Evolutionary conservation across 2,888 invertebrate genomes (phyloP).

Genomic region (Dolichomitus sp.): DNA sequence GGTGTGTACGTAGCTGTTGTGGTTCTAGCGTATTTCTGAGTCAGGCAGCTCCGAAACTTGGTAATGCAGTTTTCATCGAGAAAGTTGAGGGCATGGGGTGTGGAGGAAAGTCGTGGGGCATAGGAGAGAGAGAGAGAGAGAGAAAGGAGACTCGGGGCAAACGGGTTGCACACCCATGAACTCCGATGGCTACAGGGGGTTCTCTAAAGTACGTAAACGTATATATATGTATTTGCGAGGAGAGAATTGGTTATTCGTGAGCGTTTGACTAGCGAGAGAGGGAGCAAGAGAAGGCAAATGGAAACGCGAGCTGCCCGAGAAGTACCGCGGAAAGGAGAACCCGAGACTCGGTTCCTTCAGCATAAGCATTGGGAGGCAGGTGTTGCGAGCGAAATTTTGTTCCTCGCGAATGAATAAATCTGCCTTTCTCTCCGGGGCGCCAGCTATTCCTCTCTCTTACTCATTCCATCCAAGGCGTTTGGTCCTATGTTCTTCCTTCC

Average conservation of each 20-base stretch:
- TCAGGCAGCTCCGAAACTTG: constrained; percentile 76
- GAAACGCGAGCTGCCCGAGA: constrained; percentile 37
- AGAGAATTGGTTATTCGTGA: constrained; percentile 38
- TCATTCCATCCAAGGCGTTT: constrained; percentile 51
- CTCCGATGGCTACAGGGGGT: constrained; percentile 50
- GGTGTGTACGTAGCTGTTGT: constrained; percentile 27
- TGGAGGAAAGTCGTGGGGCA: constrained; percentile 64
- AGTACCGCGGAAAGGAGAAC: constrained; percentile 49
- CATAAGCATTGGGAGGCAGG: constrained; percentile 64
- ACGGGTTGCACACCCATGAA: constrained; percentile 40
- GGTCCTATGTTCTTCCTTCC: constrained; percentile 25
- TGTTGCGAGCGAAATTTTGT: constrained; percentile 75
- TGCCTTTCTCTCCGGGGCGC: constrained; percentile 62
- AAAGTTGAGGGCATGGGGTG: constrained; percentile 76
- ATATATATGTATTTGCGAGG: constrained; percentile 19
- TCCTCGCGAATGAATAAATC: constrained; percentile 77
- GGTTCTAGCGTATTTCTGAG: constrained; percentile 34
- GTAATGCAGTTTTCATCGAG: constrained; percentile 84
- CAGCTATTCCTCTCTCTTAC: constrained; percentile 57
- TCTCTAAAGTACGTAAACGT: constrained; percentile 8
- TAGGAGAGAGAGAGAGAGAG: constrained; percentile 42
- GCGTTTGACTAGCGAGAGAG: constrained; percentile 21
- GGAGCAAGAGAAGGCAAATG: constrained; percentile 12
- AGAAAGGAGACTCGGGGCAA: constrained; percentile 48
- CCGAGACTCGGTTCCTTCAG: constrained; percentile 51